These are phyloP conservation scores for Urosaurus nigricauda DNA, from an alignment of 2,797 vertebrate species.

Conservation along the genomic window DNA sequence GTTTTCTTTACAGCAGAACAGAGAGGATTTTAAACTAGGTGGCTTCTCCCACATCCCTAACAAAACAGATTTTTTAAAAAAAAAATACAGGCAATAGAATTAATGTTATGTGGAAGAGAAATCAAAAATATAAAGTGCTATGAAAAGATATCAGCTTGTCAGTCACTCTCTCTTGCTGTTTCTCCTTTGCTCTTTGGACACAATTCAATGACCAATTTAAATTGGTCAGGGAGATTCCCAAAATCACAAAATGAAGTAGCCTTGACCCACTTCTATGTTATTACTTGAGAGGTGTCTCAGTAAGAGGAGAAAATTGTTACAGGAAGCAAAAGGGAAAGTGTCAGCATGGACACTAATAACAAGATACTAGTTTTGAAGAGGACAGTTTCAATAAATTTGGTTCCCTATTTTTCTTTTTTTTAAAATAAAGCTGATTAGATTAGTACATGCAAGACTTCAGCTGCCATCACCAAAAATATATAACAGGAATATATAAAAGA, in stretches of 20 bases:
- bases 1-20: neutral
- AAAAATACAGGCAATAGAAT: neutral
- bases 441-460: slow-evolving; percentile 64
- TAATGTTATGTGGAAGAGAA: neutral
- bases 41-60: too few species aligned
- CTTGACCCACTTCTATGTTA: neutral
- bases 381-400: slow-evolving; percentile 64
- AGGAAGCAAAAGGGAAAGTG: slow-evolving; percentile 34
- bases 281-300: slow-evolving; percentile 29
- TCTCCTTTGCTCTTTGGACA: neutral
- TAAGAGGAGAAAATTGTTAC: neutral
- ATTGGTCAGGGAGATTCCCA: neutral
- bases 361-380: slow-evolving; percentile 61
- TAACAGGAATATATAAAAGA: slow-evolving; percentile 57
- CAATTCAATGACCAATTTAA: neutral
- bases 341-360: slow-evolving; percentile 48
- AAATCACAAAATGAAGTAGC: neutral
- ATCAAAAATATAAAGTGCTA: neutral
- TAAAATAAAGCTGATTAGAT: slow-evolving; percentile 61
- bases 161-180: neutral
- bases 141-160: neutral
- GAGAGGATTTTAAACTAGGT: neutral
- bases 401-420: slow-evolving; percentile 48
- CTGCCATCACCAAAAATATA: slow-evolving; percentile 46
- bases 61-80: too few species aligned